A percentile compares a stretch with the other conserved stretches of the same genome.
Evolutionary conservation across 2,797 vertebrate species (phyloP).

Genomic region (Odontamblyopus rebecca): DNA sequence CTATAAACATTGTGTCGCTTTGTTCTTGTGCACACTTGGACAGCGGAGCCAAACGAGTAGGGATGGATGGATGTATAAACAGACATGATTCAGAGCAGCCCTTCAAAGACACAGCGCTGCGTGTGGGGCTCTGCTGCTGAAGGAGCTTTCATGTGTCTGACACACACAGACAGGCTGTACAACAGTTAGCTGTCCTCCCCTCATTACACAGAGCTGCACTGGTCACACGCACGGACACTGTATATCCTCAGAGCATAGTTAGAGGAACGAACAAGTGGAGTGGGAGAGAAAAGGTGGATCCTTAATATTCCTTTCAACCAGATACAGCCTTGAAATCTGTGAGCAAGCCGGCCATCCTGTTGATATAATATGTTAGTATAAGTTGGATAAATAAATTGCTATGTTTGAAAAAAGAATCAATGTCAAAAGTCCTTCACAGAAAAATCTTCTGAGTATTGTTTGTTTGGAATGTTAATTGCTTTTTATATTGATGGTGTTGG

Average conservation of each 20-base stretch:
- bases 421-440: neutral
- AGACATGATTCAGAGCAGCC: conserved; percentile 63
- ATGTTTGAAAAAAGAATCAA: neutral
- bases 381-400: neutral
- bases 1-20: conserved; percentile 59
- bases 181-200: conserved; percentile 34
- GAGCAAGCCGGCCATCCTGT: neutral
- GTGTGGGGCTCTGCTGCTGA: conserved; percentile 11
- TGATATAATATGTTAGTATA: neutral
- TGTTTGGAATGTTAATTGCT: neutral
- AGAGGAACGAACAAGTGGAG: conserved; percentile 60
- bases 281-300: conserved; percentile 33
- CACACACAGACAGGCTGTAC: conserved; percentile 27
- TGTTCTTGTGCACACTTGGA: conserved; percentile 53
- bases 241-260: neutral
- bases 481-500: conserved; percentile 1
- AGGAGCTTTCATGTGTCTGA: conserved; percentile 26
- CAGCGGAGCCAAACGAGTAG: conserved; percentile 49
- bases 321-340: neutral
- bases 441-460: neutral
- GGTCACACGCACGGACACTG: conserved; percentile 36
- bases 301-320: neutral
- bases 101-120: conserved; percentile 26
- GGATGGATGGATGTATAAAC: conserved; percentile 65
- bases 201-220: conserved; percentile 45